Evolutionary conservation across 2,797 vertebrate genomes (phyloP), one percentile per base, ranked within the genome.

Genomic region (Takifugu rubripes): DNA sequence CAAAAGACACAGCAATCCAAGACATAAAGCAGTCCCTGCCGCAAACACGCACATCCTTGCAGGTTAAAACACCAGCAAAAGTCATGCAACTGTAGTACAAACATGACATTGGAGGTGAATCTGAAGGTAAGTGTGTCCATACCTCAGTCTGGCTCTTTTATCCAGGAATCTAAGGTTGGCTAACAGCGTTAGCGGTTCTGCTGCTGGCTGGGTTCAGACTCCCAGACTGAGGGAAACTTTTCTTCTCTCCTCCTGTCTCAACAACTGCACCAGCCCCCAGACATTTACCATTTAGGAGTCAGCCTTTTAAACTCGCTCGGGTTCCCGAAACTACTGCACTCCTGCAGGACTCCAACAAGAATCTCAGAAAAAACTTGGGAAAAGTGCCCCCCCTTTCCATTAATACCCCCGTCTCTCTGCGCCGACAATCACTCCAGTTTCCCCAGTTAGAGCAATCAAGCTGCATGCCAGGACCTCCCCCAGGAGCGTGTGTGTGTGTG

Each of bases 361-460:
- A 0, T 12, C 9, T 3, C 36, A 40, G 36, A 14, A 40, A 48
- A 52, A 68, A 69, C 75, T 68, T 61, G 64, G 72, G 55, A 60
- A 68, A 45, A 45, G 46, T 2, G 48, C 14, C 11, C 54, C 58
- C 12, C 51, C 58, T 4, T 31, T 14, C 6, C 27, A 36, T 52
- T 52, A 36, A 24, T 36, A 24, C 50, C 50, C 36, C 36, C 10
- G 36, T 14, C 12, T 40, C 2, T 40, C 36, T 40, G 36, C 36
- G 31, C 8, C 31, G 3, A 14, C 36, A 40, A n/a, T 48, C 17
- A 48, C 46, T 11, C 61, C 63, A 66, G 56, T 61, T 12, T 59
- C 52, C 64, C 55, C 47, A 46, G 56, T 71, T 54, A 57, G 56
- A 31, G 52, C 33, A 49, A 55, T 52, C 65, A 10, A 15, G 48